A percentile compares a stretch with the other conserved stretches of the same genome.
Conservation (phyloP, 2,797 vertebrate species). For the Microctenopoma steveboyesi region DNA sequence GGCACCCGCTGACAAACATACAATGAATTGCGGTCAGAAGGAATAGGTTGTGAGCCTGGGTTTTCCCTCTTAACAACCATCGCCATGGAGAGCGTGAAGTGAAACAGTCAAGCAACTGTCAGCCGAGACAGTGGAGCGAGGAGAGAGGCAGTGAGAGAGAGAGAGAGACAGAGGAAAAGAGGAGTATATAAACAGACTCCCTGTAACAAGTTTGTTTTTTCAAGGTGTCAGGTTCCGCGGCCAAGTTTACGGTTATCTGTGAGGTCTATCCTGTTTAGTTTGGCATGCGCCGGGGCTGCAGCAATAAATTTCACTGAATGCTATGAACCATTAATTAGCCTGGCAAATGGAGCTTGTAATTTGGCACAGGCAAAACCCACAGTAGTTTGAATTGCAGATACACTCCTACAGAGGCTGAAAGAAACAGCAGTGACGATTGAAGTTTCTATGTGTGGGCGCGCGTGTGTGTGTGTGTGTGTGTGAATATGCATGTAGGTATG, state of each 20-base stretch:
- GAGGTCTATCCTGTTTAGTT: slow-evolving; percentile 80
- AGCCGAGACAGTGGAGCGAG: slow-evolving; percentile 75
- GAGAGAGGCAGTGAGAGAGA: slow-evolving; percentile 48
- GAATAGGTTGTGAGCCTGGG: slow-evolving; percentile 62
- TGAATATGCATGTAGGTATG: not conserved
- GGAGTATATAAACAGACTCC: slow-evolving; percentile 77
- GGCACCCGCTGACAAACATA: slow-evolving; percentile 72
- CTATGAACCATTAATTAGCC: slow-evolving; percentile 83
- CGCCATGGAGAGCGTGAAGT: slow-evolving; percentile 67
- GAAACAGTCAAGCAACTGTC: slow-evolving; percentile 80
- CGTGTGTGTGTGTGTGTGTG: slow-evolving; percentile 1
- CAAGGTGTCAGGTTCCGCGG: slow-evolving; percentile 77
- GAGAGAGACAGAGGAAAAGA: slow-evolving; percentile 42
- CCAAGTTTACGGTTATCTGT: slow-evolving; percentile 79
- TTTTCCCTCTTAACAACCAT: slow-evolving; percentile 74
- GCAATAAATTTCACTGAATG: slow-evolving; percentile 80
- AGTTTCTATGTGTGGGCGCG: slow-evolving; percentile 31
- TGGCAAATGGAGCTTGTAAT: slow-evolving; percentile 85
- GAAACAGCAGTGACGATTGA: slow-evolving; percentile 56
- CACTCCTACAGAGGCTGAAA: slow-evolving; percentile 62
- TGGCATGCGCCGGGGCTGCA: slow-evolving; percentile 66
- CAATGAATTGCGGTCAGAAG: slow-evolving; percentile 65
- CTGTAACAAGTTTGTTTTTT: slow-evolving; percentile 83
- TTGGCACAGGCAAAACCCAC: slow-evolving; percentile 77
- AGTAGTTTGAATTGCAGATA: slow-evolving; percentile 78